These are phyloP conservation scores for Brassicogethes aeneus DNA, from an alignment of 2,888 invertebrate species.

Conservation along the genomic window DNA sequence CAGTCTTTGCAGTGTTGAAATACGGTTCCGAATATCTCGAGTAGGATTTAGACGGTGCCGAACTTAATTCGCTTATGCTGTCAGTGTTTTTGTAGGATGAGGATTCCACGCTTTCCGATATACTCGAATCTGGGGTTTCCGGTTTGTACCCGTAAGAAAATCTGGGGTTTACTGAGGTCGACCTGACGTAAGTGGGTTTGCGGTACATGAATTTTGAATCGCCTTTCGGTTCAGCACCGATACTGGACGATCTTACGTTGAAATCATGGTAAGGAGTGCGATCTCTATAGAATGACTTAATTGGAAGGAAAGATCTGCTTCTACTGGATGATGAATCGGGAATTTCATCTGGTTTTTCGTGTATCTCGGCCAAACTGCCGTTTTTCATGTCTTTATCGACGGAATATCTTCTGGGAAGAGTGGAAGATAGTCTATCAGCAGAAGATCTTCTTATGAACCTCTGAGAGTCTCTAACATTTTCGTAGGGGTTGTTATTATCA, in stretches of 20 bases:
- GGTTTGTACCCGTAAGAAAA: constrained; percentile 18
- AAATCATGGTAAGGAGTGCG: constrained; percentile 21
- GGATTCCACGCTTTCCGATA: constrained; percentile 28
- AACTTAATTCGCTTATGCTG: constrained; percentile 20
- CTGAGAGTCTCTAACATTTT: constrained; percentile 11
- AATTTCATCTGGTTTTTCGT: constrained; percentile 10
- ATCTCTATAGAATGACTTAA: constrained; percentile 22
- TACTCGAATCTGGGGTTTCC: constrained; percentile 33
- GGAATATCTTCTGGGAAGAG: constrained; percentile 40
- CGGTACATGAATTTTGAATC: constrained; percentile 20
- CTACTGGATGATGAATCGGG: constrained; percentile 11
- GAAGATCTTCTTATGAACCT: constrained; percentile 18
- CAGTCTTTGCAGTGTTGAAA: constrained; percentile 20
- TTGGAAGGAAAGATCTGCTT: constrained; percentile 27
- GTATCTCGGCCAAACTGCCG: constrained; percentile 3
- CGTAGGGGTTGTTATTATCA: constrained; percentile 14
- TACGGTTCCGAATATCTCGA: constrained; percentile 25
- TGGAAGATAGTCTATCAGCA: constrained; percentile 27
- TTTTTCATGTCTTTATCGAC: constrained; percentile 23
- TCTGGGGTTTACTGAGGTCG: constrained; percentile 25
- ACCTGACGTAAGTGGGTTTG: constrained; percentile 24
- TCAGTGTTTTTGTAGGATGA: constrained; percentile 20
- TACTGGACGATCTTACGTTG: constrained; percentile 25
- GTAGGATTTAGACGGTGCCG: constrained; percentile 22
- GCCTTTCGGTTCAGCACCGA: constrained; percentile 24